Evolutionary conservation across 53 echinoderm and acorn worm species (phyloP).

Genomic region (Pentamera pediparva): DNA sequence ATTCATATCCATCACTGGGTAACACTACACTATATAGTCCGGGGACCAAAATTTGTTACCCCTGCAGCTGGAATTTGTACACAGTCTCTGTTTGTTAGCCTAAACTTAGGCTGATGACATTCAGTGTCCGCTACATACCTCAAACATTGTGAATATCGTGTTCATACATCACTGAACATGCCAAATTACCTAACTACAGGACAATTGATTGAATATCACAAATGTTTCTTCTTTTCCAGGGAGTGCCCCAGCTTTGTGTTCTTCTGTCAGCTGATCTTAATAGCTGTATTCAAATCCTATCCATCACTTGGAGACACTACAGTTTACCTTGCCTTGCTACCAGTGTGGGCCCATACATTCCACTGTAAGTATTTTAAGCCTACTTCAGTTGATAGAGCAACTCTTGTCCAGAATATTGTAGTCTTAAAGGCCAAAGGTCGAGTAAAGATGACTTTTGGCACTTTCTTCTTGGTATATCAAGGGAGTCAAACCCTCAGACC

Average conservation of each 20-base stretch:
- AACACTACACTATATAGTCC: too few species aligned
- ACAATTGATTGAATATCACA: background rate
- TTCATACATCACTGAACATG: background rate
- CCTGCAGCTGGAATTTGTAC: too few species aligned
- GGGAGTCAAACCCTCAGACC: too few species aligned
- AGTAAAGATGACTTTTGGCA: too few species aligned
- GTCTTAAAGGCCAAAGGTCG: too few species aligned
- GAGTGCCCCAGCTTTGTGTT: conserved; percentile 85
- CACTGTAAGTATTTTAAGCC: conserved; percentile 59
- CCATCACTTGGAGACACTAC: conserved; percentile 83
- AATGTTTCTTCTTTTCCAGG: conserved; percentile 33
- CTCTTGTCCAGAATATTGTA: background rate
- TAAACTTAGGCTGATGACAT: too few species aligned
- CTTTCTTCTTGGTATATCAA: too few species aligned
- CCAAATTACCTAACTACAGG: background rate
- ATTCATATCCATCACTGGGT: too few species aligned
- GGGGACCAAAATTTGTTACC: too few species aligned
- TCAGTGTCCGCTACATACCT: background rate
- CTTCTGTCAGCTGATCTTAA: conserved; percentile 78
- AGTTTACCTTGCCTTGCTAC: conserved; percentile 78
- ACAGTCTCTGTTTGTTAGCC: too few species aligned
- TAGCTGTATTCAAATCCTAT: conserved; percentile 95
- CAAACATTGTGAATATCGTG: background rate
- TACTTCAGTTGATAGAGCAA: background rate
- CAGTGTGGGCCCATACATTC: conserved; percentile 86